Evolutionary conservation across 2,888 invertebrate genomes (phyloP).

Genomic region (Acanthoscelides obtectus): DNA sequence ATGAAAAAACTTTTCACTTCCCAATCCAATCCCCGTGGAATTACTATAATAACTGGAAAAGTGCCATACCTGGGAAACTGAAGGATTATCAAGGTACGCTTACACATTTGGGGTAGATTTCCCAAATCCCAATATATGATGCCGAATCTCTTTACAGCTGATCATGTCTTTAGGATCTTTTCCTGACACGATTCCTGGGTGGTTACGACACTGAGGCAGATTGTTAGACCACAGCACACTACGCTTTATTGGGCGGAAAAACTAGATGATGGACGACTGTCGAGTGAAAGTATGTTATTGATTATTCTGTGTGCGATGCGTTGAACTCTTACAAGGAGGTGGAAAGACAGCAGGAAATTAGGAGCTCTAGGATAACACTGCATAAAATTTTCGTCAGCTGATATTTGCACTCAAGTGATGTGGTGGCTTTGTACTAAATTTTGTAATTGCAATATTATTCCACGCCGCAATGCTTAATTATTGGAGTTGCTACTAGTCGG

Average conservation of each 20-base stretch:
- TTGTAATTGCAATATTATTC: too few relatives aligned
- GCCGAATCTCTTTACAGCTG: too few relatives aligned
- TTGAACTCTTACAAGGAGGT: neutral
- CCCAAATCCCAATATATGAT: too few relatives aligned
- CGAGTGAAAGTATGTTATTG: slow-evolving; percentile 1
- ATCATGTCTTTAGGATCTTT: too few relatives aligned
- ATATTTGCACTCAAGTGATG: neutral
- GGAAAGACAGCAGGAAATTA: neutral
- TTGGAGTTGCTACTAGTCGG: too few relatives aligned
- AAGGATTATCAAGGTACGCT: too few relatives aligned
- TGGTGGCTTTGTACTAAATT: too few relatives aligned
- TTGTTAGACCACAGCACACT: neutral
- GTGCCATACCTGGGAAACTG: neutral
- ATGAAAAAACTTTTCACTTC: too few relatives aligned
- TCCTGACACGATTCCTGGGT: too few relatives aligned
- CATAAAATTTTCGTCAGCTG: neutral
- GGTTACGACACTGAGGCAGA: neutral
- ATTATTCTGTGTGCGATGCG: neutral
- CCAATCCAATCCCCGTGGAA: too few relatives aligned
- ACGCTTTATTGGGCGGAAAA: slow-evolving; percentile 1
- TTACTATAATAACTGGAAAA: neutral
- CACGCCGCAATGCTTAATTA: too few relatives aligned
- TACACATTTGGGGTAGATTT: too few relatives aligned
- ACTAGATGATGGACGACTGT: slow-evolving; percentile 1
- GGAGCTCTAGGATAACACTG: neutral